phyloP scores from a whole-genome alignment of 2,113 vertebrate genomes.

The Aviceda subcristata region DNA sequence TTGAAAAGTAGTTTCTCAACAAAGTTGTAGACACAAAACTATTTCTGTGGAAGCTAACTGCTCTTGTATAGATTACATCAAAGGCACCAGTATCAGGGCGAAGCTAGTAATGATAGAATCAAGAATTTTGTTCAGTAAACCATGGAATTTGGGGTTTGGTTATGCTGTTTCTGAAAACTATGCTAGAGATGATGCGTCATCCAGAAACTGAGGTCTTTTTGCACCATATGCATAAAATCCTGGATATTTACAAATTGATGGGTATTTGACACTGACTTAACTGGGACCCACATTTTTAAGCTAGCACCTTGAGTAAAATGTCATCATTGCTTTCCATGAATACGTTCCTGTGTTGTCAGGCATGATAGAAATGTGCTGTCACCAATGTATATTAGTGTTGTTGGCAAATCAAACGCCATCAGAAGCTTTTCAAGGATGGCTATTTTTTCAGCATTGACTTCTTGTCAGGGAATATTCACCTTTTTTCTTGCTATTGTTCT shows the following conservation, averaged over 20 bases:
- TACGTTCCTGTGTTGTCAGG: neutral
- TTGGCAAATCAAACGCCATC: neutral
- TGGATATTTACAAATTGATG: neutral
- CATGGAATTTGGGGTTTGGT: neutral
- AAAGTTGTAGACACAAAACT: neutral
- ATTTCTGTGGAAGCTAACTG: neutral
- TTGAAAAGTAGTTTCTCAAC: neutral
- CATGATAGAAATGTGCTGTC: neutral
- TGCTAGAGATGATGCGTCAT: neutral
- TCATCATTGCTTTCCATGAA: neutral
- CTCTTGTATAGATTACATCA: neutral
- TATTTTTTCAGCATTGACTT: neutral
- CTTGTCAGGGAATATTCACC: neutral
- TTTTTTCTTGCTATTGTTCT: neutral
- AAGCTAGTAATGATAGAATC: neutral
- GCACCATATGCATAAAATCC: neutral
- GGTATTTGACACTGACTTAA: neutral
- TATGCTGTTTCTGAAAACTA: neutral
- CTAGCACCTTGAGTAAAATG: too few species aligned
- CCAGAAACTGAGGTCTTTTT: neutral
- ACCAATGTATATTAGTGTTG: neutral
- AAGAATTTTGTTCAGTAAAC: neutral
- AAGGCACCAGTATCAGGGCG: rapidly evolving
- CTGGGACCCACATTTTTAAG: neutral
- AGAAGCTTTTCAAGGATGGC: neutral